Evolutionary conservation across 2,888 invertebrate genomes (phyloP).

Genomic region (Philereme vetulata): DNA sequence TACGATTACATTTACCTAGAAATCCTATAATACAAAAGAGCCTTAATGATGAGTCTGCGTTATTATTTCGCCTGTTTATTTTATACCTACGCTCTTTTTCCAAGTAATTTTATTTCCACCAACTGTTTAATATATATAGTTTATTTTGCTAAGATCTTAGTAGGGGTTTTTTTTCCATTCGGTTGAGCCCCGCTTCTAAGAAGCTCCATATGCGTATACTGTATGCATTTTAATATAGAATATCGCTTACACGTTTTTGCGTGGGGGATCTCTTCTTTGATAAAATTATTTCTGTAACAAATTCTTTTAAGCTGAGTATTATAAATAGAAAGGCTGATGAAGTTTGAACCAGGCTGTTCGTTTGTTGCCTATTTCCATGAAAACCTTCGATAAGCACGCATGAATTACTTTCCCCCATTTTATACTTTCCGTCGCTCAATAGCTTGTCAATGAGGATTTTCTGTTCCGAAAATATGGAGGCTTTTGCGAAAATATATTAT

Average conservation of each 20-base stretch:
- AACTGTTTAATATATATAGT: too few relatives aligned
- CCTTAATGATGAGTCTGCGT: neutral
- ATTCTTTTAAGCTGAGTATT: neutral
- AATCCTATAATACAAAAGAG: neutral
- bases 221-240: too few relatives aligned
- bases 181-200: too few relatives aligned
- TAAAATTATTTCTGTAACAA: too few relatives aligned
- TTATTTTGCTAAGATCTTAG: too few relatives aligned
- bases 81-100: neutral
- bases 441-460: slow-evolving; percentile 39
- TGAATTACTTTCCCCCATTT: slow-evolving; percentile 30
- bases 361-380: slow-evolving; percentile 12
- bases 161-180: too few relatives aligned
- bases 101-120: too few relatives aligned
- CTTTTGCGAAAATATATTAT: slow-evolving; percentile 28
- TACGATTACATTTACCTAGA: neutral
- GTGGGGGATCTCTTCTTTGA: too few relatives aligned
- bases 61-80: too few relatives aligned
- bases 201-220: too few relatives aligned
- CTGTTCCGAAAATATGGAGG: slow-evolving; percentile 20
- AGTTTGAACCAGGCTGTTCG: slow-evolving; percentile 4
- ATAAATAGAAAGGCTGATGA: neutral
- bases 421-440: slow-evolving; percentile 33
- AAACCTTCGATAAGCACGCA: slow-evolving; percentile 24
- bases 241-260: too few relatives aligned